Evolutionary conservation across 2,888 invertebrate genomes (phyloP).

Genomic region (Boloria euphrosyne): DNA sequence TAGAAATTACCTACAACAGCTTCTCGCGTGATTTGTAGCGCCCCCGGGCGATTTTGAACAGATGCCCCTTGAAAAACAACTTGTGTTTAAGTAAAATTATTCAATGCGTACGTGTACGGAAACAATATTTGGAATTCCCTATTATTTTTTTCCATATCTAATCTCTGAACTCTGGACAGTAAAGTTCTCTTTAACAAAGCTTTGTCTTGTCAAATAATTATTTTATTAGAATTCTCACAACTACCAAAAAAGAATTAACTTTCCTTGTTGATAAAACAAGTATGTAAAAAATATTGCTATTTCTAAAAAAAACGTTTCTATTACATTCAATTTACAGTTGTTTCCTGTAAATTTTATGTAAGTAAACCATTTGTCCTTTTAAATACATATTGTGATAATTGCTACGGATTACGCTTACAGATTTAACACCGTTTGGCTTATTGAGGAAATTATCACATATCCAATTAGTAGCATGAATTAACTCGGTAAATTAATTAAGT

Average conservation of each 20-base stretch:
- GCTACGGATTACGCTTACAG: constrained; percentile 8
- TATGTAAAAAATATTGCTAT: too few species aligned
- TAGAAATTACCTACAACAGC: constrained; percentile 75
- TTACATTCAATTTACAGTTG: too few species aligned
- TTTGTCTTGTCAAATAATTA: too few species aligned
- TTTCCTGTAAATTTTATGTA: too few species aligned
- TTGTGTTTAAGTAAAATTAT: constrained; percentile 71
- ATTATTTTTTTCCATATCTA: not conserved
- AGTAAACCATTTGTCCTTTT: not conserved
- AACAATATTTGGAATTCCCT: constrained; percentile 37
- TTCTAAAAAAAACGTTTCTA: too few species aligned
- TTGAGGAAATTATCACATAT: constrained; percentile 21
- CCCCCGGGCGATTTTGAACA: constrained; percentile 74
- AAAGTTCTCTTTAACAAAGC: too few species aligned
- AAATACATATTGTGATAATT: constrained; percentile 1
- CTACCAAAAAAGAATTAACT: too few species aligned
- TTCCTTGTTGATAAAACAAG: too few species aligned
- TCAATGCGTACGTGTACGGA: constrained; percentile 39
- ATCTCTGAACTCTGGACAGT: not conserved
- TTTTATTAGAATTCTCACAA: too few species aligned
- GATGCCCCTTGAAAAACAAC: constrained; percentile 69
- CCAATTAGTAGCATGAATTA: constrained; percentile 21
- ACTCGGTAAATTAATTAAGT: constrained; percentile 20
- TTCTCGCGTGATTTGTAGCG: constrained; percentile 78
- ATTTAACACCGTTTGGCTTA: constrained; percentile 11